phyloP scores from a whole-genome alignment of 1,140 invertebrate species.

The Hypothenemus hampei region DNA sequence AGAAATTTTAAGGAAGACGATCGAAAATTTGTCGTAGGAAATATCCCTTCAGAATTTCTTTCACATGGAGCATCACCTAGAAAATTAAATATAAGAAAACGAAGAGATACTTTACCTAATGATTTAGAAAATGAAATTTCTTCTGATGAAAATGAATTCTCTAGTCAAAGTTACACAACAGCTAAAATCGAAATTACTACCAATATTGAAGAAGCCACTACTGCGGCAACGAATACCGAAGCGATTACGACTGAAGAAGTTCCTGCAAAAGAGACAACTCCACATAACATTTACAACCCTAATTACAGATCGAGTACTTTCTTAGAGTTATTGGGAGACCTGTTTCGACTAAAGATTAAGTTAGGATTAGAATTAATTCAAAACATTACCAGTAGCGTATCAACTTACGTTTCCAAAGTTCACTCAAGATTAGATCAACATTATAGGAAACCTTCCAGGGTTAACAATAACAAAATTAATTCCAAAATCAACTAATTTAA shows the following conservation, averaged over 20 bases:
- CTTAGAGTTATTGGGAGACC: slow-evolving; percentile 33
- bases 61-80: slow-evolving; percentile 13
- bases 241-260: neutral
- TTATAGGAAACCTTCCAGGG: slow-evolving; percentile 17
- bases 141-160: slow-evolving; percentile 1
- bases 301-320: slow-evolving; percentile 25
- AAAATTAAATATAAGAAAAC: slow-evolving; percentile 46
- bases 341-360: slow-evolving; percentile 37
- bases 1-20: slow-evolving; percentile 46
- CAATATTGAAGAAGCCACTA: neutral
- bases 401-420: slow-evolving; percentile 35
- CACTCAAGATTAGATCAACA: slow-evolving; percentile 36
- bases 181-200: neutral
- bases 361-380: slow-evolving; percentile 38
- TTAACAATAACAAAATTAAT: no score
- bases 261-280: slow-evolving; percentile 1
- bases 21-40: slow-evolving; percentile 50
- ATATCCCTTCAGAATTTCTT: slow-evolving; percentile 45
- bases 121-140: slow-evolving; percentile 37
- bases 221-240: neutral
- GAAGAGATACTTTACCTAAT: slow-evolving; percentile 15
- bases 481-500: no score
- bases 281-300: slow-evolving; percentile 9
- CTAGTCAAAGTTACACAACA: neutral
- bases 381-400: slow-evolving; percentile 33